These are phyloP conservation scores for Eupithecia tripunctaria DNA, from an alignment of 2,888 invertebrate genomes.

Conservation along the genomic window DNA sequence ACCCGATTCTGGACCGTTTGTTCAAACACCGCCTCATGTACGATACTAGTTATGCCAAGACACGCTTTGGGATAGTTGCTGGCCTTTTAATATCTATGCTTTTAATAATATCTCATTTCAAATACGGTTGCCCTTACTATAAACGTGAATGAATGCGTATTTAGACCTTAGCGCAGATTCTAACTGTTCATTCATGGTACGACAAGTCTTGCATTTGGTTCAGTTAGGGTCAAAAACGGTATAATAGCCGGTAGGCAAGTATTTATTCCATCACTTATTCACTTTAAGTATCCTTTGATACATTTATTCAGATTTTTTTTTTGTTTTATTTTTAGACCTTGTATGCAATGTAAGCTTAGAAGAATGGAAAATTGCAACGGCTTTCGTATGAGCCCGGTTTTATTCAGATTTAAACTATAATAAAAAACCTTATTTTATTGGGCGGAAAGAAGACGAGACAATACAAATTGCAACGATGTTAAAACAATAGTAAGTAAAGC, in stretches of 20 bases:
- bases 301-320: not conserved
- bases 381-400: not conserved
- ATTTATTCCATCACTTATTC: not conserved
- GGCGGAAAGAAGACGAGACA: not conserved
- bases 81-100: conserved; percentile 13
- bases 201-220: not conserved
- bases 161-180: conserved; percentile 10
- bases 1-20: conserved; percentile 57
- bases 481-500: conserved; percentile 11
- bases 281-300: not conserved
- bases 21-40: conserved; percentile 53
- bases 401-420: not conserved
- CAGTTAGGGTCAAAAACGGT: not conserved
- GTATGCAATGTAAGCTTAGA: not conserved
- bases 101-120: not conserved
- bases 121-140: not conserved
- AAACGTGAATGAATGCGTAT: conserved; percentile 12
- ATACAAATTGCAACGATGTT: not conserved
- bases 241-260: not conserved
- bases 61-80: conserved; percentile 52
- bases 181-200: conserved; percentile 14
- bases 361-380: not conserved
- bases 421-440: not conserved
- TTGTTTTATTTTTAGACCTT: not conserved
- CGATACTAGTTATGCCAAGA: conserved; percentile 51